Conservation (phyloP, 2,797 vertebrate species). For the Carduelis carduelis region DNA sequence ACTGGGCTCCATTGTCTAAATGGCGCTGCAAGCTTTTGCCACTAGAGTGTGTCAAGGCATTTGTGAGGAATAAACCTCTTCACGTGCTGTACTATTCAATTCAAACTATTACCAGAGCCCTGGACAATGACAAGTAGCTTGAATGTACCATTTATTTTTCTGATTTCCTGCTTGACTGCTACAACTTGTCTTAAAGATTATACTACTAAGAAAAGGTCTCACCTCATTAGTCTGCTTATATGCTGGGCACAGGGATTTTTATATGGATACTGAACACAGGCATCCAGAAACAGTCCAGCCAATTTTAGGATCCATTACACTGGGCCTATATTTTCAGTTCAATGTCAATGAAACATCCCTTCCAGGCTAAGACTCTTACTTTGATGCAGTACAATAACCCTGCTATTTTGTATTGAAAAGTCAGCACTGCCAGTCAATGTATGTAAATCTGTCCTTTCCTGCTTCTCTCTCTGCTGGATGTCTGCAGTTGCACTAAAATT, state of each 20-base stretch:
- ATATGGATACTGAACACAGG: not conserved
- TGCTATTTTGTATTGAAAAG: conserved; percentile 44
- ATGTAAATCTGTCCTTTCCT: not conserved
- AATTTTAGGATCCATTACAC: conserved; percentile 52
- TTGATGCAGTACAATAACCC: conserved; percentile 40
- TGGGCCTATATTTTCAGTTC: conserved; percentile 47
- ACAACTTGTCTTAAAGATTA: not conserved
- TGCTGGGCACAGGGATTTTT: not conserved
- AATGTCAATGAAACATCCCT: conserved; percentile 61
- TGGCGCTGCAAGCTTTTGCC: conserved; percentile 42
- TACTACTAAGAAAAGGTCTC: not conserved
- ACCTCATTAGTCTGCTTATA: not conserved
- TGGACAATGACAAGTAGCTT: not conserved
- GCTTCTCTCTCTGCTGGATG: not conserved
- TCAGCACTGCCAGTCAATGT: conserved; percentile 18
- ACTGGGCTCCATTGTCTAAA: not conserved
- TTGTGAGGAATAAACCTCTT: not conserved
- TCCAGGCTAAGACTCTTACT: conserved; percentile 40
- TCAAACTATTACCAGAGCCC: not conserved
- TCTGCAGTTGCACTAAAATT: not conserved
- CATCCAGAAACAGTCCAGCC: conserved; percentile 34
- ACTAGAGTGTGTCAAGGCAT: conserved; percentile 64
- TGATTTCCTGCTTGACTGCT: not conserved
- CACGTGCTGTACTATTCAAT: not conserved
- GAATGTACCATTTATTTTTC: not conserved